phyloP scores from a whole-genome alignment of 2,113 vertebrate species.

The Oostethus manadensis region DNA sequence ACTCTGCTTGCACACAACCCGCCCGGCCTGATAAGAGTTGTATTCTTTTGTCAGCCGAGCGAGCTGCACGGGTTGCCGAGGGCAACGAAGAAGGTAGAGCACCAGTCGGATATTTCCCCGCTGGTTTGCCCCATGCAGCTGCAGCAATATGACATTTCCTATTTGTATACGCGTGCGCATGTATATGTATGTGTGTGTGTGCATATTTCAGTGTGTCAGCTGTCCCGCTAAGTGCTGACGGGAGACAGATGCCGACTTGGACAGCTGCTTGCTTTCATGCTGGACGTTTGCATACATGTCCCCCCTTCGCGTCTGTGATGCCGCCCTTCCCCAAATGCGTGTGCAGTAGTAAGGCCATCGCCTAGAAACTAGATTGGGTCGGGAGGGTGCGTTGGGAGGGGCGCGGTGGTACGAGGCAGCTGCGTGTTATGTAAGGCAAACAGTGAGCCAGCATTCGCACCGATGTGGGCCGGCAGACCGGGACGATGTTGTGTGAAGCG shows the following conservation, averaged over 20 bases:
- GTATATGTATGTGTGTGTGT: not conserved
- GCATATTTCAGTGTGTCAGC: conserved; percentile 16
- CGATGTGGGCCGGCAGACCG: not conserved
- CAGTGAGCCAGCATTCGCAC: not conserved
- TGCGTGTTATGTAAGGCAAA: conserved; percentile 38
- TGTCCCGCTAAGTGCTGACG: conserved; percentile 15
- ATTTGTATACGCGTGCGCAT: not conserved
- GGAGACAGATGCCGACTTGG: conserved; percentile 51
- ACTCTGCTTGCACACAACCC: conserved; percentile 4
- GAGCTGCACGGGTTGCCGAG: not conserved
- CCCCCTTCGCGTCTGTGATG: conserved; percentile 3
- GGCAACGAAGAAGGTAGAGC: not conserved
- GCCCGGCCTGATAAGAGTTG: not conserved
- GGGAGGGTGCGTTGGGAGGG: not conserved
- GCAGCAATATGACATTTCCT: conserved; percentile 31
- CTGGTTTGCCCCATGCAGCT: not conserved
- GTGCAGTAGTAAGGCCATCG: conserved; percentile 24
- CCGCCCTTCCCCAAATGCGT: conserved; percentile 5
- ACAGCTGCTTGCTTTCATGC: conserved; percentile 39
- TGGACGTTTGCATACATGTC: conserved; percentile 6
- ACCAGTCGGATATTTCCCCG: not conserved
- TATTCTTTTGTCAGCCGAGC: not conserved
- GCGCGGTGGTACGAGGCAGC: too few species aligned
- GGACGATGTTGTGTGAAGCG: not conserved
- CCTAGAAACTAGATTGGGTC: not conserved